Evolutionary conservation across 2,113 vertebrate species (phyloP), one percentile per base, ranked within the genome.

Genomic region (Lepisosteus osseus): DNA sequence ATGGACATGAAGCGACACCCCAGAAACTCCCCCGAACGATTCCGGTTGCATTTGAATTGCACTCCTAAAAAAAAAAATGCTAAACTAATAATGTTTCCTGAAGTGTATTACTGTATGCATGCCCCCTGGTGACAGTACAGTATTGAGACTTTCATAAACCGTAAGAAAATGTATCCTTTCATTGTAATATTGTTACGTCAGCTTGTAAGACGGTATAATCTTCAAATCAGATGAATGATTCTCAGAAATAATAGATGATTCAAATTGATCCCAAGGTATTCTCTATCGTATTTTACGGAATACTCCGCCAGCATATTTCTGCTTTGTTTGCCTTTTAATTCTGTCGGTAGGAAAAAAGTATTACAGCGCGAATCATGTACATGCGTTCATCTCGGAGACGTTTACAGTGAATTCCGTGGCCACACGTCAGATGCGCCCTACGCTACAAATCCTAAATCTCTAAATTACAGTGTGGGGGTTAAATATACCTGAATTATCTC

Each of bases 121-220:
- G 92, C 92, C 90, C 91, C 90, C 91, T 93, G 91, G 84, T 92
- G 92, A 90, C 93, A 87, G 90, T 80, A 82, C 87, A 75, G 79
- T 78, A 83, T 74, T 81, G 75, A 86, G 85, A 76, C 85, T 80
- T 75, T 85, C 81, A 79, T 72, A 65, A 84, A 82, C 72, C 78
- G 41, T 56, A 61, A 77, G 74, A 87, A 85, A 82, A 86, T 80
- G 87, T 81, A 80, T 86, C 80, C 78, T 83, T 81, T 71, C 84
- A 80, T 85, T 82, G 77, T 80, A 80, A 77, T 82, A 70, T 78
- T 84, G 87, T 90, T 90, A 89, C 84, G 89, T 91, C 89, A 90
- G 86, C 84, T 73, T 75, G 72, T 79, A 77, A 83, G 70, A 89
- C 86, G 71, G 80, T 83, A 59, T 69, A 74, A 66, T 77, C 76